Base-by-base conservation (phyloP, 92 coral and sea anemone genomes). In the Epizoanthus rinbou region DNA sequence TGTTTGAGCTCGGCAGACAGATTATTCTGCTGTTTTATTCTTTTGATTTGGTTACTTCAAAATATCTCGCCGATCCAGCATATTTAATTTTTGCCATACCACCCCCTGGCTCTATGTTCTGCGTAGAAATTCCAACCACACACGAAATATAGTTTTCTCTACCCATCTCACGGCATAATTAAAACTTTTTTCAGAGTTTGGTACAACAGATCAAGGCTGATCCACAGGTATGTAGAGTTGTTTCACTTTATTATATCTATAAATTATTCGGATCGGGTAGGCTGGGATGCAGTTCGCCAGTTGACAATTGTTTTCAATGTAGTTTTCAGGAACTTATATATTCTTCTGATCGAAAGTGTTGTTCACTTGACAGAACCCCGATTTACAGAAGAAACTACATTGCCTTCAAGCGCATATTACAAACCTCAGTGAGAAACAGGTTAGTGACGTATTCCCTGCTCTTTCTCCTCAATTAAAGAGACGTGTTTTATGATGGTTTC, bases 351-450 rank as follows among this genome's bases (percentile, higher is more conserved):
- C 39, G 52, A 75, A 83, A 57, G 85, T 82, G 83, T 82, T 76
- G 63, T 47, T 82, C 87, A 60, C 85, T 89, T 87, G n/a, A 25
- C 82, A 96, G 99, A 96, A 96, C 81, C 90, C 98, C 33, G 98
- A 94, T 76, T 90, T 96, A 19, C 99, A 96, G 85, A 92, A 93
- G 83, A 94, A 92, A 82, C 89, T 96, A 5, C 95, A 91, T 60
- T 84, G 88, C 57, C 94, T 96, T 43, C 97, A 94, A 69, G 98
- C 80, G 11, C 92, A 94, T 53, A 88, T 96, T 19, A 90, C 98
- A 53, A 91, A 69, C 15, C 88, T 96, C 8, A 96, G 99, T 83
- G 94, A 96, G 86, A 93, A 96, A 84, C 98, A 93, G 89, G 99
- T 94, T 50, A 71, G 95, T 37, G 25, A 5, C 43, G 41, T 60